phyloP scores from a whole-genome alignment of 2,113 vertebrate genomes.

The Onychostruthus taczanowskii region DNA sequence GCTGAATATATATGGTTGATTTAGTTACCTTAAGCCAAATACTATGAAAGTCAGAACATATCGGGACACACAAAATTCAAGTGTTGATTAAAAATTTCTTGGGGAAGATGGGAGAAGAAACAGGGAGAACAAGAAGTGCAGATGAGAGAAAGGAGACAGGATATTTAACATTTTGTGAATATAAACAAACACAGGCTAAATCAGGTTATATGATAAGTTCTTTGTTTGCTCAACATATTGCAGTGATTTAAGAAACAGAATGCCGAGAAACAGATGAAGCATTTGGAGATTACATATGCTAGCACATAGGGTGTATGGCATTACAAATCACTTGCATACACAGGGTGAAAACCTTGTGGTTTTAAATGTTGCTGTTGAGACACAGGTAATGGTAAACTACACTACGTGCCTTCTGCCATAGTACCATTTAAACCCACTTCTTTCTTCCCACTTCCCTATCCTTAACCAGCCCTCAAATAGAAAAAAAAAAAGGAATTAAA shows the following conservation, averaged over 20 bases:
- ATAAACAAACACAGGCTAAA: conserved; percentile 23
- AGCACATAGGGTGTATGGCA: background rate
- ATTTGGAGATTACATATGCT: conserved; percentile 58
- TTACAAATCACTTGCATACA: background rate
- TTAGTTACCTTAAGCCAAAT: background rate
- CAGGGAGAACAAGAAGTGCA: background rate
- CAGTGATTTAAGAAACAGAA: conserved; percentile 48
- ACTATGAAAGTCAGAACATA: background rate
- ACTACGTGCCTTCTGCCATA: background rate
- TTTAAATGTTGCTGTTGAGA: conserved; percentile 35
- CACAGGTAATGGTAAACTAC: background rate
- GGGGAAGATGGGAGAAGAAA: background rate
- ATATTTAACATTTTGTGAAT: conserved; percentile 42
- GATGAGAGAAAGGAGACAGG: background rate
- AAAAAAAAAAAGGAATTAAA: background rate
- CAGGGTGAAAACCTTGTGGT: conserved; percentile 9
- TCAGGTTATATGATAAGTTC: background rate
- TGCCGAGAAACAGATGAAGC: conserved; percentile 26
- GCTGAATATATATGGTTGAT: background rate
- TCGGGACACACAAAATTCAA: background rate
- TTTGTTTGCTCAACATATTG: conserved; percentile 46
- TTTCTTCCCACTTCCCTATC: background rate
- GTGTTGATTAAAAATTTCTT: background rate
- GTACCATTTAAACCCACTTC: background rate
- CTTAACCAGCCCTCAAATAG: background rate